Base-by-base conservation (phyloP, 2,888 invertebrate species). In the Lithosia quadra region DNA sequence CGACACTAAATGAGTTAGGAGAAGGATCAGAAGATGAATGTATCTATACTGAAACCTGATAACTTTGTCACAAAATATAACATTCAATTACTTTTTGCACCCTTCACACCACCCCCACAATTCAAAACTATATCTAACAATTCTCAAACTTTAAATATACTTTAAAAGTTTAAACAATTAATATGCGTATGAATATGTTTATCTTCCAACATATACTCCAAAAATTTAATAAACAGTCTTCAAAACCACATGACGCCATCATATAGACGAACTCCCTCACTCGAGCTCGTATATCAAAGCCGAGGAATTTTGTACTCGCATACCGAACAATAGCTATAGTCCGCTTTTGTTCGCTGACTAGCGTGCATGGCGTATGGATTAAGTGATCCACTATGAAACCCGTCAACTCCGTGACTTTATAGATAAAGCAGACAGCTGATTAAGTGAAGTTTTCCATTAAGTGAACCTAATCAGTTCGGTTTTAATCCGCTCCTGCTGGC, bases 281-380 rank as follows among this genome's bases (percentile, higher is more conserved):
- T 55, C 21, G 21, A 67, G 34, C 55, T 67, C 66, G 8, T 55
- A 49, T 66, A 61, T 60, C 53, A 61, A 61, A 28, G 61, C 56
- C 24, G 60, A 66, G 61, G 55, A 66, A 61, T 66, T 66, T 9
- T 49, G 28, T 66, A n/a, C n/a, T n/a, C n/a, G n/a, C n/a, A 28
- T 55, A 34, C 24, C 13, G 55, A 66, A 66, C 66, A 66, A 66
- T 61, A 55, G 66, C 36, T 36, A 39, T 61, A 66, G 53, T 60
- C 33, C n/a, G 21, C 55, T 28, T 55, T 62, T 62, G 67, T 86
- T 81, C 66, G 63, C 76, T 67, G 67, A 71, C 70, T 68, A 63
- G 71, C 71, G 69, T 75, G 71, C 74, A 66, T 63, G 62, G 73
- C 62, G 72, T 72, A 68, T 71, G 80, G 76, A 78, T 83, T 74